Percentiles rank a stretch among this genome's conserved stretches.
Conservation (phyloP, 2,888 invertebrate species). For the Hipparchia sbordonii region DNA sequence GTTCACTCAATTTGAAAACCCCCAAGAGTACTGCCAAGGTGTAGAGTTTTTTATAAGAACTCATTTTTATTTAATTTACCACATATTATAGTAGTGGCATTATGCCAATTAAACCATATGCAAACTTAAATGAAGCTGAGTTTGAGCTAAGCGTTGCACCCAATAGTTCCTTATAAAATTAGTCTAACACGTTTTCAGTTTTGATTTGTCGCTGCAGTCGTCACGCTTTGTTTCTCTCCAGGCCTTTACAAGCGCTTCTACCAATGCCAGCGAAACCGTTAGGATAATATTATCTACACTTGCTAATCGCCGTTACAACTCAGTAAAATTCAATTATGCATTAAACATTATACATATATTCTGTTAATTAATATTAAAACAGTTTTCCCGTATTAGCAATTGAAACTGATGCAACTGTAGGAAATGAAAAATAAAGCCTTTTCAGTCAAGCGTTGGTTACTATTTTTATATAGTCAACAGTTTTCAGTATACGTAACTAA, state of each 20-base stretch:
- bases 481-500: not conserved
- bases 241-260: slow-evolving; percentile 22
- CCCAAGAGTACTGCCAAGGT: too few species aligned
- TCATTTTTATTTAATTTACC: too few species aligned
- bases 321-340: slow-evolving; percentile 8
- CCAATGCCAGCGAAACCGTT: slow-evolving; percentile 20
- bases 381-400: too few species aligned
- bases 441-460: not conserved
- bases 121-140: too few species aligned
- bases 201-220: not conserved
- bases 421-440: not conserved
- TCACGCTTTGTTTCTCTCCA: not conserved
- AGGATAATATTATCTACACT: slow-evolving; percentile 28
- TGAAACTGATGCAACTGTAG: not conserved
- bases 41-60: too few species aligned
- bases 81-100: too few species aligned
- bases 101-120: too few species aligned
- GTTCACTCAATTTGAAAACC: too few species aligned
- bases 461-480: not conserved
- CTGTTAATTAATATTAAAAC: not conserved
- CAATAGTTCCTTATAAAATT: too few species aligned
- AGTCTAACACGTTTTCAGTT: not conserved
- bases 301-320: slow-evolving; percentile 27
- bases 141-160: too few species aligned
- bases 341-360: not conserved